Conservation (phyloP, 2,797 vertebrate genomes). For the Fistularia tabacaria region DNA sequence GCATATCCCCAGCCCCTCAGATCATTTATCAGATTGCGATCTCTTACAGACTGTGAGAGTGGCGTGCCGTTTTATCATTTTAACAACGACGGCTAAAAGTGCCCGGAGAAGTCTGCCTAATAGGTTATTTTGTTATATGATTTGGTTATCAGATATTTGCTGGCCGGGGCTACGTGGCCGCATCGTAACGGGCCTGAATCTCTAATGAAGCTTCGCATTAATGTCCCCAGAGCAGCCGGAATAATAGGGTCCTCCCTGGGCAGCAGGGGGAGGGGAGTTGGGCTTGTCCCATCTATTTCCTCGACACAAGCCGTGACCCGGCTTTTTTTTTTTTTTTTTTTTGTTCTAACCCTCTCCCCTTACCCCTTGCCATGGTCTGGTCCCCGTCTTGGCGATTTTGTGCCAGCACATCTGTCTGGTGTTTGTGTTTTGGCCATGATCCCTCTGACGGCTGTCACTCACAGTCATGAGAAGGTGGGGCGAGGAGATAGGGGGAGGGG, state of each 20-base stretch:
- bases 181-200: slow-evolving; percentile 59
- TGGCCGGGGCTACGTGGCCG: slow-evolving; percentile 42
- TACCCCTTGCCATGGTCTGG: slow-evolving; percentile 4
- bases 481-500: no score
- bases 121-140: slow-evolving; percentile 77
- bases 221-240: slow-evolving; percentile 39
- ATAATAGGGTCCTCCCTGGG: slow-evolving; percentile 64
- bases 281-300: slow-evolving; percentile 39
- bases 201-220: slow-evolving; percentile 65
- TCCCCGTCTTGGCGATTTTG: not conserved
- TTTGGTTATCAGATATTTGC: slow-evolving; percentile 62
- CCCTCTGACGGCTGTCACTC: slow-evolving; percentile 24
- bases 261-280: slow-evolving; percentile 22
- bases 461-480: not conserved
- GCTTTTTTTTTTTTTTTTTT: slow-evolving; percentile 11
- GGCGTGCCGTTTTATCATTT: slow-evolving; percentile 75
- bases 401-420: not conserved
- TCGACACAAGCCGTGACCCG: slow-evolving; percentile 36
- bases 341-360: slow-evolving; percentile 21
- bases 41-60: slow-evolving; percentile 71
- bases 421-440: slow-evolving; percentile 11
- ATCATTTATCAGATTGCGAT: slow-evolving; percentile 76
- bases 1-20: slow-evolving; percentile 61
- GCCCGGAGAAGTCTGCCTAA: slow-evolving; percentile 72
- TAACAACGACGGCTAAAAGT: slow-evolving; percentile 74